Evolutionary conservation across 2,888 invertebrate genomes (phyloP).

Genomic region (Torymus texanus): DNA sequence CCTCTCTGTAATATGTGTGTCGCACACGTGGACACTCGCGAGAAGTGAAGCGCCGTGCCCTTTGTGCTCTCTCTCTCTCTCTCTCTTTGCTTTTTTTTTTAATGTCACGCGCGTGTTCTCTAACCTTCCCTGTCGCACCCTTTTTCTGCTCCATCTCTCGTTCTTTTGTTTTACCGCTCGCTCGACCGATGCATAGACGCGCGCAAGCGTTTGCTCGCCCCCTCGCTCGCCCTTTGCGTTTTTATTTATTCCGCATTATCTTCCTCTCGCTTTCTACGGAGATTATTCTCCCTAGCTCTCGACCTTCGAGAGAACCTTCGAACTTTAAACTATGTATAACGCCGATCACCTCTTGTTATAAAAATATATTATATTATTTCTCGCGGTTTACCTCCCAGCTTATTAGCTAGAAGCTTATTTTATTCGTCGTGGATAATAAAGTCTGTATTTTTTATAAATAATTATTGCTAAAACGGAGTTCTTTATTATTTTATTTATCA

Average conservation of each 20-base stretch:
- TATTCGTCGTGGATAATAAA: no score
- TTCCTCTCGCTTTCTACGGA: conserved; percentile 1
- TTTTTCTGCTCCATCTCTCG: not conserved
- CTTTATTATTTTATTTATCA: no score
- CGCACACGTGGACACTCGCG: no score
- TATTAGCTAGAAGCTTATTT: no score
- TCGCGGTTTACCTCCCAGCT: not conserved
- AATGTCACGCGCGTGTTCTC: not conserved
- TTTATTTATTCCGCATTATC: conserved; percentile 12
- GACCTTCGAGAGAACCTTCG: conserved; percentile 1
- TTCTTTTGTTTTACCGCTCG: conserved; percentile 33
- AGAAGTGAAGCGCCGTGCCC: no score
- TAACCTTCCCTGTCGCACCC: not conserved
- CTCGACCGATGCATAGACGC: not conserved
- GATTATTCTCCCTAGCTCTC: not conserved
- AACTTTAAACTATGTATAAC: conserved; percentile 1
- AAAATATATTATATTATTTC: not conserved
- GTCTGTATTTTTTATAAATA: no score
- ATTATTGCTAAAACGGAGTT: no score
- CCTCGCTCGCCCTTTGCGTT: not conserved
- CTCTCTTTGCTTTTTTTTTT: not conserved
- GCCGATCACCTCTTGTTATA: not conserved
- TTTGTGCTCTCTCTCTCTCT: not conserved
- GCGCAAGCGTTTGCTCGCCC: not conserved
- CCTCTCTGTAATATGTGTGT: no score